A percentile compares a stretch with the other conserved stretches of the same genome.
phyloP scores from a whole-genome alignment of 2,797 vertebrate species.

The Spinibarbus caldwelli region DNA sequence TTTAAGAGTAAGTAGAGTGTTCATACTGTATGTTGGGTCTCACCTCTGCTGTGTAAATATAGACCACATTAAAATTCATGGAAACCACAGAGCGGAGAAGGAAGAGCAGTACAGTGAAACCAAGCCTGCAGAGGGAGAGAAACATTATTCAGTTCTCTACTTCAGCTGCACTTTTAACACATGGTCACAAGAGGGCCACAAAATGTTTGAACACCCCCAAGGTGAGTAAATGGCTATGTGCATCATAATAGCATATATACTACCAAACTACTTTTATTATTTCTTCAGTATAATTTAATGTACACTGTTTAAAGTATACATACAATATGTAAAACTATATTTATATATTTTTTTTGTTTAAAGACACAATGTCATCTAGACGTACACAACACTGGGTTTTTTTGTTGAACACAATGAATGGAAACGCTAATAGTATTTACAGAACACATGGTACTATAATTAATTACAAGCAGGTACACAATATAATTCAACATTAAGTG shows the following conservation, averaged over 20 bases:
- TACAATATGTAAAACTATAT: not conserved
- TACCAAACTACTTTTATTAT: not conserved
- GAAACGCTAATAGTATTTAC: too few species aligned
- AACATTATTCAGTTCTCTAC: not conserved
- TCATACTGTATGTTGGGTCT: not conserved
- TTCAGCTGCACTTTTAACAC: not conserved
- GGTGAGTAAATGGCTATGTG: not conserved
- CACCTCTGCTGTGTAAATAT: slow-evolving; percentile 97
- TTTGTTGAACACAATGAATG: too few species aligned
- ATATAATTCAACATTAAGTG: too few species aligned
- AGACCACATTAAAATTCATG: slow-evolving; percentile 94
- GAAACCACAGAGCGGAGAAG: slow-evolving; percentile 89
- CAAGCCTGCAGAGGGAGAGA: slow-evolving; percentile 74
- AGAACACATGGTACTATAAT: not conserved
- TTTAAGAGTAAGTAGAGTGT: not conserved
- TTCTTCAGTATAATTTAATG: not conserved
- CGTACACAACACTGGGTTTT: not conserved
- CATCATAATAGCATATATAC: too few species aligned
- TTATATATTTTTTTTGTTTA: not conserved
- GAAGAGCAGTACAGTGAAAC: slow-evolving; percentile 87
- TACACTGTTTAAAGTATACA: too few species aligned
- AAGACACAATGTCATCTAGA: not conserved
- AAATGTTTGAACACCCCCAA: not conserved
- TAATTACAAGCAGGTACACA: not conserved
- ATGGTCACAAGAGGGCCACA: not conserved